Conservation (phyloP, 2,888 invertebrate genomes). For the Polyommatus iphigenia region DNA sequence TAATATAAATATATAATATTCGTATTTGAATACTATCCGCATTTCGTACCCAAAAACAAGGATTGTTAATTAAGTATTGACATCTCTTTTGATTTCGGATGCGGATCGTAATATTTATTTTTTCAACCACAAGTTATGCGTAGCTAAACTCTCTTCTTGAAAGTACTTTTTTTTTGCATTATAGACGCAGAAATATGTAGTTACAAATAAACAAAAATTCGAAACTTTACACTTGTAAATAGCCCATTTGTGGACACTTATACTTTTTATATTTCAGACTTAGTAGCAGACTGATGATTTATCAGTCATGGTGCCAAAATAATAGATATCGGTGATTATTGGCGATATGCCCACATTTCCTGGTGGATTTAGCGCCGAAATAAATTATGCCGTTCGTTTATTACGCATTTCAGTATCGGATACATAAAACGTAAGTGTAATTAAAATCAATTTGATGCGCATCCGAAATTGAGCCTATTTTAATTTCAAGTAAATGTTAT, state of each 20-base stretch:
- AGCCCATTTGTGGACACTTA: background rate
- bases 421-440: constrained; percentile 34
- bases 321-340: constrained; percentile 48
- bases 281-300: background rate
- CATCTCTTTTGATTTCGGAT: too few relatives aligned
- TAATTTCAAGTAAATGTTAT: too few relatives aligned
- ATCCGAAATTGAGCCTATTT: constrained; percentile 19
- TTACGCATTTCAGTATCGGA: background rate
- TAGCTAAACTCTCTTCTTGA: too few relatives aligned
- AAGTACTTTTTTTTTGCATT: too few relatives aligned
- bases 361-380: constrained; percentile 24
- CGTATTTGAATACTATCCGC: too few relatives aligned
- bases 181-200: too few relatives aligned
- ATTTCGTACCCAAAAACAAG: too few relatives aligned
- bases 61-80: too few relatives aligned
- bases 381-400: constrained; percentile 35
- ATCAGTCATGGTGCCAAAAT: constrained; percentile 60
- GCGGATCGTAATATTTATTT: too few relatives aligned
- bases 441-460: constrained; percentile 20
- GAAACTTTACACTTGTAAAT: background rate
- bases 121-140: too few relatives aligned
- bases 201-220: too few relatives aligned
- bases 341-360: constrained; percentile 41
- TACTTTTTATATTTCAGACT: background rate
- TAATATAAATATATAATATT: too few relatives aligned